These are phyloP conservation scores for Drosophila athabasca DNA, from an alignment of 1,140 invertebrate genomes.

Conservation along the genomic window DNA sequence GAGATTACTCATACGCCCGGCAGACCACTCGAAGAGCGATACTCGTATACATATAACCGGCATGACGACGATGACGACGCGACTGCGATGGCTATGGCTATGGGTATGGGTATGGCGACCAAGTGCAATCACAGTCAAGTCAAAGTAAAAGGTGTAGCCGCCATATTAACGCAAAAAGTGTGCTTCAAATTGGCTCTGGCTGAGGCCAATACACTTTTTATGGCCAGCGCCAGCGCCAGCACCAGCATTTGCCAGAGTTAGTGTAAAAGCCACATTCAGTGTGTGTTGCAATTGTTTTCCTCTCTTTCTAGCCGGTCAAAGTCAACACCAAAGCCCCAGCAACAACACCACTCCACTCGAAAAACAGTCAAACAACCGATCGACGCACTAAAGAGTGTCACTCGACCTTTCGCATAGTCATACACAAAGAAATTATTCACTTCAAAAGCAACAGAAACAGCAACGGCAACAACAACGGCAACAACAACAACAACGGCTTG, in stretches of 20 bases:
- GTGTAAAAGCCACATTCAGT: conserved; percentile 2
- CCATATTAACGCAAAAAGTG: conserved; percentile 76
- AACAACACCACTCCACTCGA: too few relatives aligned
- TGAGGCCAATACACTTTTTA: conserved; percentile 79
- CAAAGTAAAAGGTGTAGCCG: conserved; percentile 77
- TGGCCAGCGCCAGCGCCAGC: conserved; percentile 21
- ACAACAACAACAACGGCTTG: neutral
- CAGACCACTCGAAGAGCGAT: too few relatives aligned
- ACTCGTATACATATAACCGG: conserved; percentile 63
- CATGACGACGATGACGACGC: conserved; percentile 44
- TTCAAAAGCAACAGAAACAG: conserved; percentile 18
- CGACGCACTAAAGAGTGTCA: conserved; percentile 70
- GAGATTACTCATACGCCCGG: conserved; percentile 77
- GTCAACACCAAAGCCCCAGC: conserved; percentile 47
- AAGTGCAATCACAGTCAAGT: conserved; percentile 51
- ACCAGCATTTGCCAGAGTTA: conserved; percentile 20
- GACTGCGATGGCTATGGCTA: conserved; percentile 12
- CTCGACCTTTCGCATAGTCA: conserved; percentile 69
- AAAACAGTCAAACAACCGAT: conserved; percentile 33
- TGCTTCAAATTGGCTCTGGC: conserved; percentile 72
- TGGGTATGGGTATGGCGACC: conserved; percentile 10
- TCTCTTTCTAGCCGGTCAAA: conserved; percentile 63
- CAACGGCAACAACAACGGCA: neutral
- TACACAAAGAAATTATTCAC: conserved; percentile 75
- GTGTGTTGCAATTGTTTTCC: conserved; percentile 67